phyloP scores from a whole-genome alignment of 2,797 vertebrate genomes.

The Scarus forsteni region DNA sequence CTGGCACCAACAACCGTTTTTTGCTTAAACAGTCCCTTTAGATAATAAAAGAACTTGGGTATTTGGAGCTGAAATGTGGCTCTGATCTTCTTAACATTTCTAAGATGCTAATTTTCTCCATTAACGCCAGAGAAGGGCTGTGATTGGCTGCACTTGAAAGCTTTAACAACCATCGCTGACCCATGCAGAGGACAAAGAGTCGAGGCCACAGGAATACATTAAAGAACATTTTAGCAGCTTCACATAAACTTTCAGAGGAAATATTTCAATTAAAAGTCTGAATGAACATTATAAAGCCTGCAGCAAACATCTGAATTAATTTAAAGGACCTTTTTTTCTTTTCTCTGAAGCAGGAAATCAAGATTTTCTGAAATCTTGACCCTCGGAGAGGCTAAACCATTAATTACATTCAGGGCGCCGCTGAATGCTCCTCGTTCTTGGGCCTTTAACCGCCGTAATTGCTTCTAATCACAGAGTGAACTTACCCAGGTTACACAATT shows the following conservation, averaged over 20 bases:
- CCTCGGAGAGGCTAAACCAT: background rate
- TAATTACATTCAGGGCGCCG: conserved; percentile 3
- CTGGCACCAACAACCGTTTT: too few relatives aligned
- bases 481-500: conserved; percentile 15
- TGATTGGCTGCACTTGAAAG: background rate
- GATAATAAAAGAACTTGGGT: too few relatives aligned
- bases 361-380: conserved; percentile 5
- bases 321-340: background rate
- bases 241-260: background rate
- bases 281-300: background rate
- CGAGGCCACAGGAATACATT: background rate
- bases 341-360: background rate
- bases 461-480: conserved; percentile 15
- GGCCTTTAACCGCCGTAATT: conserved; percentile 8
- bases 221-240: background rate
- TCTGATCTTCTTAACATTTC: too few relatives aligned
- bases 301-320: background rate
- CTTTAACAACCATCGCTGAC: background rate
- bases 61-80: too few relatives aligned
- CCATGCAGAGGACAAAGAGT: background rate
- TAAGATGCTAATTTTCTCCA: background rate
- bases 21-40: too few relatives aligned
- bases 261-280: background rate
- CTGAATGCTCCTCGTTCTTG: background rate
- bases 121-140: background rate